phyloP scores from a whole-genome alignment of 2,113 vertebrate species.

The Lucifuga dentata region DNA sequence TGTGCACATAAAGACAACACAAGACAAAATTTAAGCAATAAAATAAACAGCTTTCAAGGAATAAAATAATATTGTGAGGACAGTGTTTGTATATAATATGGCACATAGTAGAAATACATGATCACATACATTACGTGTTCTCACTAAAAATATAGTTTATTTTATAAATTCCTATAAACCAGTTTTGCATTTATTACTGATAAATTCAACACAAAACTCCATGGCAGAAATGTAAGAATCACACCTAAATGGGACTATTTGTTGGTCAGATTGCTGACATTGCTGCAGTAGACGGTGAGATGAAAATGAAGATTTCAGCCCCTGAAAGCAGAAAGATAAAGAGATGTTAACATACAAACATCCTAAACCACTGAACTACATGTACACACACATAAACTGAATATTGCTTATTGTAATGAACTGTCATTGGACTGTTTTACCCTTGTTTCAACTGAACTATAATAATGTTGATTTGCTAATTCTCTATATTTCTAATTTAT shows the following conservation, averaged over 20 bases:
- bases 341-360: not conserved
- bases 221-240: constrained; percentile 14
- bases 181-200: constrained; percentile 19
- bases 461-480: too few relatives aligned
- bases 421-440: not conserved
- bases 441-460: too few relatives aligned
- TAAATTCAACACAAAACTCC: constrained; percentile 22
- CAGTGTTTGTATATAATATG: constrained; percentile 33
- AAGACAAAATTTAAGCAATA: constrained; percentile 30
- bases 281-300: constrained; percentile 10
- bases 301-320: constrained; percentile 40
- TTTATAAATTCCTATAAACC: constrained; percentile 32
- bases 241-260: constrained; percentile 6
- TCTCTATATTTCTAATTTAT: too few relatives aligned
- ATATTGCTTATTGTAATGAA: not conserved
- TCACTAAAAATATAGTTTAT: constrained; percentile 20
- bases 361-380: not conserved
- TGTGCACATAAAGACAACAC: constrained; percentile 8
- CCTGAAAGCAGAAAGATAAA: constrained; percentile 45
- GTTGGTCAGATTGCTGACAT: constrained; percentile 4
- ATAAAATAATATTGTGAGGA: constrained; percentile 15
- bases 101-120: constrained; percentile 23
- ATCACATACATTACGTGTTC: constrained; percentile 26
- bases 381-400: not conserved
- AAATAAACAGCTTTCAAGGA: constrained; percentile 33